phyloP scores from a whole-genome alignment of 1,140 invertebrate species.

The Harlomillsia oculata region DNA sequence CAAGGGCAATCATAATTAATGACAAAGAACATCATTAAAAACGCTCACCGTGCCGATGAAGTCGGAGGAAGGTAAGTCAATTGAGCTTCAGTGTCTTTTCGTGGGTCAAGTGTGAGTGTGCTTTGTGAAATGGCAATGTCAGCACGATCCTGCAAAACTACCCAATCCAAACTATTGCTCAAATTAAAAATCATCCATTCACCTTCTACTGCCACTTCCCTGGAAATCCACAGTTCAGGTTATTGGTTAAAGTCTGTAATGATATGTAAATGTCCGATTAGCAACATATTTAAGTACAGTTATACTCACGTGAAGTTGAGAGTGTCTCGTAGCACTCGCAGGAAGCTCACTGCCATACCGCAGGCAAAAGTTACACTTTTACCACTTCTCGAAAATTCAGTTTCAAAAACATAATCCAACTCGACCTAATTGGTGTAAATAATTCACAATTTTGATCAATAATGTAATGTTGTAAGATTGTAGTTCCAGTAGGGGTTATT shows the following conservation, averaged over 20 bases:
- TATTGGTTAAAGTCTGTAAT: not conserved
- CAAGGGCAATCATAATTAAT: too few species aligned
- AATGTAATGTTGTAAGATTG: not conserved
- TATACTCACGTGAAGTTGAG: not conserved
- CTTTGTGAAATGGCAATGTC: constrained; percentile 11
- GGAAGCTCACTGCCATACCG: not conserved
- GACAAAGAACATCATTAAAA: not conserved
- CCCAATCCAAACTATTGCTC: constrained; percentile 1
- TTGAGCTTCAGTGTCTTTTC: not conserved
- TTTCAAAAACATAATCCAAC: not conserved
- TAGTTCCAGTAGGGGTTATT: not conserved
- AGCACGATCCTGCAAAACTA: not conserved
- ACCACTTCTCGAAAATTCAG: not conserved
- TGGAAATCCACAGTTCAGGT: not conserved
- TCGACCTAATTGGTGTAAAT: not conserved
- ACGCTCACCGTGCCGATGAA: not conserved
- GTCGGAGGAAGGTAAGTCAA: constrained; percentile 3
- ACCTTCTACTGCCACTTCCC: not conserved
- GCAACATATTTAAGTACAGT: not conserved
- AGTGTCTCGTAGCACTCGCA: not conserved
- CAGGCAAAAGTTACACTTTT: not conserved
- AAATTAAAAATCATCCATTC: constrained; percentile 7
- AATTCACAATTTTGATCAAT: not conserved
- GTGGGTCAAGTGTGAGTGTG: constrained; percentile 5
- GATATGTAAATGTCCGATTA: not conserved